Evolutionary conservation across 1,140 invertebrate species (phyloP).

Genomic region (Eulimnadia texana): DNA sequence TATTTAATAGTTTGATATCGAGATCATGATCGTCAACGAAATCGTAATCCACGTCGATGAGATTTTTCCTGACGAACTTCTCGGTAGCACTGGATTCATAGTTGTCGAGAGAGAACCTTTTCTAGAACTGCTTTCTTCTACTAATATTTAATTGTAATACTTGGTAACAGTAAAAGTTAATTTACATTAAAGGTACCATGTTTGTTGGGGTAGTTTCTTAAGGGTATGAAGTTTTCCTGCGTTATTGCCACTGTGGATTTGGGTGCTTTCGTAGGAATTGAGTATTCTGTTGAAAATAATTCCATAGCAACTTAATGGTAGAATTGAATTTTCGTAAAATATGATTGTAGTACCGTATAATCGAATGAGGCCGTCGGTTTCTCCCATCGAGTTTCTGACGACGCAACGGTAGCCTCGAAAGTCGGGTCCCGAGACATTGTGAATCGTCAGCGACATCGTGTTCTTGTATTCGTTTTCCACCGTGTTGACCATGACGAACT

Average conservation of each 20-base stretch:
- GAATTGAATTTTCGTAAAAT: not conserved
- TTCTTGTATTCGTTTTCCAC: slow-evolving; percentile 15
- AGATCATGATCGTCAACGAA: too few species aligned
- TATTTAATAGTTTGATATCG: too few species aligned
- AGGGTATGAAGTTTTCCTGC: not conserved
- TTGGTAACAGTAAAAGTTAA: too few species aligned
- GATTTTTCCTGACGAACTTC: too few species aligned
- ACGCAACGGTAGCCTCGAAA: slow-evolving; percentile 15
- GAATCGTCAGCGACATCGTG: slow-evolving; percentile 14
- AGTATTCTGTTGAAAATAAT: not conserved
- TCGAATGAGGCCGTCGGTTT: slow-evolving; percentile 78
- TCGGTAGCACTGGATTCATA: too few species aligned
- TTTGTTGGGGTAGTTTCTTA: not conserved
- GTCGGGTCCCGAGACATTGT: slow-evolving; percentile 1
- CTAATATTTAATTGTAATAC: too few species aligned
- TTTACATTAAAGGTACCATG: not conserved
- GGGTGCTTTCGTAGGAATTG: not conserved
- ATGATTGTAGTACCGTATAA: slow-evolving; percentile 61
- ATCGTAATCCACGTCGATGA: too few species aligned
- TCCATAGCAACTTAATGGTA: not conserved
- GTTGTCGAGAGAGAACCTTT: too few species aligned
- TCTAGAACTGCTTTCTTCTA: too few species aligned
- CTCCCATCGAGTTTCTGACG: slow-evolving; percentile 36
- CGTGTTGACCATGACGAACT: slow-evolving; percentile 1
- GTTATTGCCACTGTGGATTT: not conserved